phyloP scores from a whole-genome alignment of 2,797 vertebrate genomes.

The Chromobotia macracanthus region DNA sequence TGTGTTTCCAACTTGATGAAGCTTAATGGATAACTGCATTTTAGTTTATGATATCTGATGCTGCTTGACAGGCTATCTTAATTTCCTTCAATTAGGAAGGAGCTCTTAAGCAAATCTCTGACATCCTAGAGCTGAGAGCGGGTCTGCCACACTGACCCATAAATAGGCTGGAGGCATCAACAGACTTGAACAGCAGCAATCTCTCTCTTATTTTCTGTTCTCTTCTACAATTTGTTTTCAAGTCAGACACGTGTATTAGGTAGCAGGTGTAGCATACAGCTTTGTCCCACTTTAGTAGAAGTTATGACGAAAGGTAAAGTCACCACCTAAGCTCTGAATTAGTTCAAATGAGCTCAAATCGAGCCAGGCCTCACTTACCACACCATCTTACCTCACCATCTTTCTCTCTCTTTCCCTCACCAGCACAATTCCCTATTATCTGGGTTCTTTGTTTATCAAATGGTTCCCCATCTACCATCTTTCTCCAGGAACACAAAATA shows the following conservation, averaged over 20 bases:
- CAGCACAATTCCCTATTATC: conserved; percentile 78
- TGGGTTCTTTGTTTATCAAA: conserved; percentile 82
- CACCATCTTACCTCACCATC: conserved; percentile 40
- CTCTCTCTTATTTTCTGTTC: conserved; percentile 15
- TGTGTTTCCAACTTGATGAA: conserved; percentile 73
- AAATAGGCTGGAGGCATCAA: conserved; percentile 71
- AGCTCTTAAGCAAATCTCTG: conserved; percentile 78
- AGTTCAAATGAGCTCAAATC: conserved; percentile 40
- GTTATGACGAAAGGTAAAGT: conserved; percentile 48
- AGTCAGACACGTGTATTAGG: conserved; percentile 75
- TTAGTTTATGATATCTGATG: conserved; percentile 71
- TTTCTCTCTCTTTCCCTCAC: conserved; percentile 10
- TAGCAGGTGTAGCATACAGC: conserved; percentile 62
- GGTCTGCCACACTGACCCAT: conserved; percentile 68
- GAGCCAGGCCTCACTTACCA: conserved; percentile 52
- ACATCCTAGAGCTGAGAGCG: conserved; percentile 74
- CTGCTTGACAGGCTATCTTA: conserved; percentile 76
- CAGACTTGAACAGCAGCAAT: conserved; percentile 44
- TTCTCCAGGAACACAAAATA: conserved; percentile 83
- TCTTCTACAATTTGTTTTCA: conserved; percentile 76
- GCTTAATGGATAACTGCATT: conserved; percentile 78
- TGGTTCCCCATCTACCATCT: conserved; percentile 83
- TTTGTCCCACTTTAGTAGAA: conserved; percentile 37
- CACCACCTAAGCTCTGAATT: neutral
- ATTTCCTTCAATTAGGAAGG: conserved; percentile 78